Conservation (phyloP, 2,113 vertebrate genomes). For the Mystacornis crossleyi region DNA sequence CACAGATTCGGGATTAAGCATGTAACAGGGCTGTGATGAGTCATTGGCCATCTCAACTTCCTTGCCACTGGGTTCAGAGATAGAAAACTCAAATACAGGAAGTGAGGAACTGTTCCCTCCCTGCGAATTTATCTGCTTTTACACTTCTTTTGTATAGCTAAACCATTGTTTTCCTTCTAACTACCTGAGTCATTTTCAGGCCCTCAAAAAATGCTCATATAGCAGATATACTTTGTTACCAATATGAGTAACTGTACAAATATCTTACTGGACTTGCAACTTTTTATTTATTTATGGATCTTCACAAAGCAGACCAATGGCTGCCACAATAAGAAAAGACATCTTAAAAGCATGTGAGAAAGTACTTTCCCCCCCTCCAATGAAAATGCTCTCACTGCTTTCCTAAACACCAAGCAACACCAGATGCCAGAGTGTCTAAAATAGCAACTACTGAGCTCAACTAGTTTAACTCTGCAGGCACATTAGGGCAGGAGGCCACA, state of each 20-base stretch:
- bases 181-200: not conserved
- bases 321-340: not conserved
- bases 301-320: not conserved
- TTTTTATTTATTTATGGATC: conserved; percentile 15
- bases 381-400: not conserved
- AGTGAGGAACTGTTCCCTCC: not conserved
- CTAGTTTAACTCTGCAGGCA: conserved; percentile 34
- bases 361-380: not conserved
- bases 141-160: not conserved
- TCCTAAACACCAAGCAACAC: conserved; percentile 39
- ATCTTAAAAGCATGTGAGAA: not conserved
- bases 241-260: not conserved
- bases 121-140: not conserved
- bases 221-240: not conserved
- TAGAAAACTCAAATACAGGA: conserved; percentile 9
- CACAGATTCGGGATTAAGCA: not conserved
- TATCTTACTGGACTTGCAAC: not conserved
- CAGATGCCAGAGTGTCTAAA: conserved; percentile 62
- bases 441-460: conserved; percentile 55
- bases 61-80: not conserved
- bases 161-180: not conserved
- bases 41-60: not conserved
- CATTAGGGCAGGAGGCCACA: not conserved
- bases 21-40: not conserved
- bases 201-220: not conserved